Evolutionary conservation across 2,113 vertebrate species (phyloP), one percentile per base, ranked within the genome.

Genomic region (Smithornis capensis): DNA sequence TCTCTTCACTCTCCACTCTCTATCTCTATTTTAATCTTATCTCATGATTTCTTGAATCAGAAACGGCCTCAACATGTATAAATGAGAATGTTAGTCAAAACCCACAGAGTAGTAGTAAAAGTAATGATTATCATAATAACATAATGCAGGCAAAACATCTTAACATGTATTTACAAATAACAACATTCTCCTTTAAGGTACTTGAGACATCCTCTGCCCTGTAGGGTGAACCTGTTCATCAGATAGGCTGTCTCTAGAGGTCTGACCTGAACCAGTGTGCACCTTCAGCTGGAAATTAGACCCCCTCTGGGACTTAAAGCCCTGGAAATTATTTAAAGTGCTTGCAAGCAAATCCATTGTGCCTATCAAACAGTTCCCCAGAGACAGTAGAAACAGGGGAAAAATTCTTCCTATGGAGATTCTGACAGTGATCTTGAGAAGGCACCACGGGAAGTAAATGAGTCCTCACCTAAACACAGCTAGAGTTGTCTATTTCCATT

Each of bases 291-390:
- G 81, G 57, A 88, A 95, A 92, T 83, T 89, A 93, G 75, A 86
- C 86, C 71, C 91, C 88, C 69, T 87, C 94, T 86, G 86, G 67
- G 95, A 94, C 60, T 81, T 95, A 83, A 89, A 96, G 64, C 35
- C 69, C 91, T 89, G 55, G 80, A 91, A 97, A 97, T 97, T 95
- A 96, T 95, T 95, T 96, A 83, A 95, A 95, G 85, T 59, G 45
- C 85, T 94, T 95, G 87, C 91, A 95, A 97, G 92, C 67, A 96
- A 97, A 97, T 93, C 78, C 70, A 67, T 87, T 79, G 94, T 96
- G 91, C 67, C 80, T 96, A 73, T 96, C 95, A 95, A 91, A 85
- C 77, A 42, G 64, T 85, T 77, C 92, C 69, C 88, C 78, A 83
- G 92, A 93, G 95, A 92, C 42, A 83, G 69, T 7, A 90, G 42